Evolutionary conservation across 2,113 vertebrate genomes (phyloP), one percentile per base, ranked within the genome.

Genomic region (Phainopepla nitens): DNA sequence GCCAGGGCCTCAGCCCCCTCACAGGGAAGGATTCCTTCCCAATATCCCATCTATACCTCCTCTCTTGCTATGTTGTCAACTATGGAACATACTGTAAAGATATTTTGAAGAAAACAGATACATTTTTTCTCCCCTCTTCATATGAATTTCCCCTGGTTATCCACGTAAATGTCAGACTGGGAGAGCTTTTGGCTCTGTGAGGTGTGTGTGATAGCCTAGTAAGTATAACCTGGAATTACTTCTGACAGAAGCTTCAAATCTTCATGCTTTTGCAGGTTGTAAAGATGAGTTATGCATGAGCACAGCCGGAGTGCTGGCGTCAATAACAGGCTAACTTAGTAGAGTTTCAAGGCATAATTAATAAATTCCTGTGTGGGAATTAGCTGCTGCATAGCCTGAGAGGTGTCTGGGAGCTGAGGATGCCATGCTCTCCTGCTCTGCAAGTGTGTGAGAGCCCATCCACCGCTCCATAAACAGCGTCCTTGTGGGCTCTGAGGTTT

Each of bases 341-440:
- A 28, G 69, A 31, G 29, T 81, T 92, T 90, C 76, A 83, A 93
- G 85, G 88, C 86, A 47, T 65, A 83, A 86, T 89, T 70, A 92
- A 87, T 90, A 86, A 42, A 81, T 86, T 93, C 44, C 53, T 72
- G 13, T 62, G 36, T 62, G 71, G 60, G 33, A 87, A 73, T 93
- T 50, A 82, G 13, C 60, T 60, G 79, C 47, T 92, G 29, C 6
- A 1, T 11, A 54, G 64, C 33, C 50, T 42, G 56, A 57, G 66
- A 21, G 49, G 42, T 31, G 19, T n/a, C 47, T 36, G 35, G n/a
- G 44, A 62, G 24, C 29, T 70, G 62, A 87, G 77, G 62, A 24
- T 66, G 79, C 47, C 54, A 42, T 3, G 47, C 68, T 92, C 4
- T 65, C n/a, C 61, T 64, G 72, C 53, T 14, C 54, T 10, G 33